Evolutionary conservation across 2,888 invertebrate genomes (phyloP), one percentile per base, ranked within the genome.

Genomic region (Dynastes maya): DNA sequence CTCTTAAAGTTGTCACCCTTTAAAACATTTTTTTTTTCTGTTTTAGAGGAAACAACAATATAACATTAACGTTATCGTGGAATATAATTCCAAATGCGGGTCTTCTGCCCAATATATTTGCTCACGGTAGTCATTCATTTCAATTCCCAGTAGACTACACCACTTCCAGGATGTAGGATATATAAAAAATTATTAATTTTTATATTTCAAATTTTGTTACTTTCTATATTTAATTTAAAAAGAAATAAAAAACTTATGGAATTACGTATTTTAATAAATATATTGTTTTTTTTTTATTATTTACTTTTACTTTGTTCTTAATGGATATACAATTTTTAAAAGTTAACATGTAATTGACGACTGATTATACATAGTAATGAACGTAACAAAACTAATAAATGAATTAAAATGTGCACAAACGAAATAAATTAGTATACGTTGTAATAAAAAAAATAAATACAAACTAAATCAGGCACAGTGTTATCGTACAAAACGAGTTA

Each of bases 11-110:
- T 49, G 16, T 5, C 63, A 55, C 13, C 22, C 22, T n/a, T 65
- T 27, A 65, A 16, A 32, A 40, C 55, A 16, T 53, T 22, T 11
- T 27, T 29, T 27, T 61, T 5, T 32, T 13, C 5, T 51, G 82
- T 85, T 92, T 80, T 91, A 97, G 97, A 87, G 96, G 94, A 78
- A 97, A 99, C 90, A 93, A 94, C 86, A 99, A 99, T 88, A 95
- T 99, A 13, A 98, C 98, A 0, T 90, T 99, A 78, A 95, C 95
- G n/a, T 90, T 99, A 55, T 96, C 97, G 0, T 99, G 97, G 97
- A 99, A 99, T 89, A 97, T 99, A 80, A 97, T 99, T 84, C 99
- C 99, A 37, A 99, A 99, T 90, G 98, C 99, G 81, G 99, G 99
- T 61, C 92, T 97, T 77, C 90, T 99, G 83, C 98, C 98, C 29